Percentiles rank a stretch among this genome's conserved stretches.
Evolutionary conservation across 2,113 vertebrate genomes (phyloP).

Genomic region (Poeciliopsis prolifica): DNA sequence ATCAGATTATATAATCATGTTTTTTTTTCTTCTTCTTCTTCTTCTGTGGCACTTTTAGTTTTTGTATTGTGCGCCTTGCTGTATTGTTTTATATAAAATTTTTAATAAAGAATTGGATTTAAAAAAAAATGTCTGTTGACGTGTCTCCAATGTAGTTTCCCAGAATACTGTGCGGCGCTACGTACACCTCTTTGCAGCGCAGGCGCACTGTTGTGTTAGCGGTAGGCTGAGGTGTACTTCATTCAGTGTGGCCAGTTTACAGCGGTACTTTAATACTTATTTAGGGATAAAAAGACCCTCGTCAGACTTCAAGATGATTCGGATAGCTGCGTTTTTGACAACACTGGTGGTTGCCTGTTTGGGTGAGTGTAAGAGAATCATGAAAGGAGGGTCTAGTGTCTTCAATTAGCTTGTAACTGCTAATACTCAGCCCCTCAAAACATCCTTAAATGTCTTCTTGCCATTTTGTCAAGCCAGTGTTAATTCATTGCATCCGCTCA

Average conservation of each 20-base stretch:
- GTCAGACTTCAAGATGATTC: constrained; percentile 59
- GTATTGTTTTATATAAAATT: no score
- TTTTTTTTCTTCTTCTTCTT: no score
- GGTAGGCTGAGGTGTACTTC: constrained; percentile 67
- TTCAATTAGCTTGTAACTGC: constrained; percentile 25
- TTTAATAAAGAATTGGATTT: no score
- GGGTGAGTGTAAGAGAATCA: constrained; percentile 53
- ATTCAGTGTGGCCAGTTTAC: constrained; percentile 6
- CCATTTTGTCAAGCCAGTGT: background rate
- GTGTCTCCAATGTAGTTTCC: constrained; percentile 57
- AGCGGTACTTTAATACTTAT: background rate
- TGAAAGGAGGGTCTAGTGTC: rapidly evolving
- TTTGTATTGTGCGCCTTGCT: no score
- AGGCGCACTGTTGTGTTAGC: constrained; percentile 27
- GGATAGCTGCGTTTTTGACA: constrained; percentile 62
- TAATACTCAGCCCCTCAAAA: constrained; percentile 16
- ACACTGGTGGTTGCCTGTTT: constrained; percentile 67
- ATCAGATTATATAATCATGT: no score
- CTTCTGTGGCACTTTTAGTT: no score
- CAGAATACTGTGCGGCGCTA: constrained; percentile 40
- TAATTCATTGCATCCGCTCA: background rate
- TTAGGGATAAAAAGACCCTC: background rate
- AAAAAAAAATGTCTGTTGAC: constrained; percentile 44
- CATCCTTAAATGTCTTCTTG: background rate
- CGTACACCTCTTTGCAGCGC: constrained; percentile 55